A percentile compares a stretch with the other conserved stretches of the same genome.
Conservation (phyloP, 2,888 invertebrate genomes). For the Toxonevra muliebris region DNA sequence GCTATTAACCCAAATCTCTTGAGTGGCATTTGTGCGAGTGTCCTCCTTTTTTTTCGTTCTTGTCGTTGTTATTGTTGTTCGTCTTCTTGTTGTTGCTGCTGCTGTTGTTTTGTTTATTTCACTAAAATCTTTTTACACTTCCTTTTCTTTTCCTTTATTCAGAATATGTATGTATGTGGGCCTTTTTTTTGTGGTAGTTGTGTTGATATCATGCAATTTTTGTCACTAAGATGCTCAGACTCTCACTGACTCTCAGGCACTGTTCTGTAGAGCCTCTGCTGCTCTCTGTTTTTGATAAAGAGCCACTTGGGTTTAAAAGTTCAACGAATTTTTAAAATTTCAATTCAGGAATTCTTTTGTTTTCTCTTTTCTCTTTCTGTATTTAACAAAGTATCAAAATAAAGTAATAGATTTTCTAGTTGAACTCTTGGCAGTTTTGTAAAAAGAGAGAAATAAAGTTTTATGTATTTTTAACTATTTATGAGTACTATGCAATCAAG, state of each 20-base stretch:
- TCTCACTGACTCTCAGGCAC: too few species aligned
- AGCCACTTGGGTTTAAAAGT: conserved; percentile 25
- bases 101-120: background rate
- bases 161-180: background rate
- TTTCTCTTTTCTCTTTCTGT: background rate
- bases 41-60: conserved; percentile 9
- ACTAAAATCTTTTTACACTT: too few species aligned
- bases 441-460: too few species aligned
- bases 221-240: background rate
- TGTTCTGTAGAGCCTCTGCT: background rate
- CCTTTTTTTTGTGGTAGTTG: conserved; percentile 18
- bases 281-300: conserved; percentile 18
- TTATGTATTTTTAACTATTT: too few species aligned
- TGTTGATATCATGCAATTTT: background rate
- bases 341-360: background rate
- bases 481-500: too few species aligned
- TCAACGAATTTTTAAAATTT: conserved; percentile 26
- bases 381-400: background rate
- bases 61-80: too few species aligned
- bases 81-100: too few species aligned
- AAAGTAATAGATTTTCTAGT: too few species aligned
- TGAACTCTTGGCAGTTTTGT: too few species aligned
- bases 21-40: conserved; percentile 38
- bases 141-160: too few species aligned
- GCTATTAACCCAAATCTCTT: conserved; percentile 60